Percentiles rank a stretch among this genome's conserved stretches.
These are phyloP conservation scores for Delichon dasypus DNA, from an alignment of 2,797 vertebrate species.

Conservation along the genomic window DNA sequence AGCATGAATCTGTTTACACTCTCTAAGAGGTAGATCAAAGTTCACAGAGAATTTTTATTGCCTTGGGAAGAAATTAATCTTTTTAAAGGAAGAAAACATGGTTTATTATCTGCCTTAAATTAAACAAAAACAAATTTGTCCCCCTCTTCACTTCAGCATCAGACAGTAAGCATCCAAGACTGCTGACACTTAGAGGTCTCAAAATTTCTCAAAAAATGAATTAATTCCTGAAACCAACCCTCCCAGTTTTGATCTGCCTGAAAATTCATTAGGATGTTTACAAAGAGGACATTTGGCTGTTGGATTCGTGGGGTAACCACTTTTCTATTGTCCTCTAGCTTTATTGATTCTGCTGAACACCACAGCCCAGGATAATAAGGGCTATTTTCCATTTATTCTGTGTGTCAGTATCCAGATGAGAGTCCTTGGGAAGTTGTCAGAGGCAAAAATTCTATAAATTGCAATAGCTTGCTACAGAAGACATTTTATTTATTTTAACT, in stretches of 20 bases:
- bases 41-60: constrained; percentile 44
- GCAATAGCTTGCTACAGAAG: background rate
- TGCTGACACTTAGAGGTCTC: background rate
- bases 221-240: background rate
- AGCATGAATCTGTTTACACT: constrained; percentile 4
- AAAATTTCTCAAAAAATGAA: background rate
- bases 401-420: background rate
- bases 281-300: background rate
- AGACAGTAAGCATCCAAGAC: background rate
- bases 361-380: background rate
- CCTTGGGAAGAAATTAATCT: constrained; percentile 4
- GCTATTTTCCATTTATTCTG: background rate
- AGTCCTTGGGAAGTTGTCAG: background rate
- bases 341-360: background rate
- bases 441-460: background rate
- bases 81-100: background rate
- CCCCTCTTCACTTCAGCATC: background rate
- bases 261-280: background rate
- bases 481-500: constrained; percentile 51
- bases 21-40: background rate
- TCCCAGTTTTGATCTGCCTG: background rate
- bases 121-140: background rate
- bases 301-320: background rate
- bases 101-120: constrained; percentile 1
- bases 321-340: background rate